Percentiles rank a stretch among this genome's conserved stretches.
Conservation (phyloP, 2,797 vertebrate genomes). For the Rhinichthys osculus region DNA sequence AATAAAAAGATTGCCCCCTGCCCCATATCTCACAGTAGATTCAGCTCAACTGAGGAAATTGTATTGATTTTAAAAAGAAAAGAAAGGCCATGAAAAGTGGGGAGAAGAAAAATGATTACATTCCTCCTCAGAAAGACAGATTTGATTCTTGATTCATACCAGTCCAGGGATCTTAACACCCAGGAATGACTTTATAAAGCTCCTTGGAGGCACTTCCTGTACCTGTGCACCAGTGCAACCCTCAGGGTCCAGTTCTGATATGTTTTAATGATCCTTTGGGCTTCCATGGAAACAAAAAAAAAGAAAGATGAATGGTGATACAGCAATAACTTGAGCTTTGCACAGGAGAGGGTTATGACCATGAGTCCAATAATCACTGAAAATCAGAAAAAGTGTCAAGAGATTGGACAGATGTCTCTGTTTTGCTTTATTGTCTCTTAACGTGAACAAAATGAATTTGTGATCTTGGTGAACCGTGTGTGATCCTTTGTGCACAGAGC, state of each 20-base stretch:
- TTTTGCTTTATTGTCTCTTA: conserved; percentile 11
- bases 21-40: neutral
- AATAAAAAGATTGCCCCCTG: neutral
- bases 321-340: conserved; percentile 5
- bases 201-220: conserved; percentile 21
- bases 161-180: neutral
- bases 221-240: conserved; percentile 27
- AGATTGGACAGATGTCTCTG: neutral
- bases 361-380: neutral
- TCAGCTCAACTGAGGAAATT: conserved; percentile 26
- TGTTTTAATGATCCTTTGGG: conserved; percentile 38
- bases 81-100: neutral
- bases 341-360: neutral
- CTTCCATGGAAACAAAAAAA: conserved; percentile 10
- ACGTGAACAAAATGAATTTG: conserved; percentile 14
- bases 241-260: conserved; percentile 36
- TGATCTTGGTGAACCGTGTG: neutral
- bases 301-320: conserved; percentile 27
- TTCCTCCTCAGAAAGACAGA: conserved; percentile 23
- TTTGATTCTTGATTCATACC: conserved; percentile 25
- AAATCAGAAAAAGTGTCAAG: conserved; percentile 1
- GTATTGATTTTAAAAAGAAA: conserved; percentile 39
- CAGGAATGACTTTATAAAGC: conserved; percentile 36
- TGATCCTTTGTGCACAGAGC: neutral
- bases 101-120: conserved; percentile 29